Evolutionary conservation across 2,113 vertebrate species (phyloP).

Genomic region (Corydoras sp.): DNA sequence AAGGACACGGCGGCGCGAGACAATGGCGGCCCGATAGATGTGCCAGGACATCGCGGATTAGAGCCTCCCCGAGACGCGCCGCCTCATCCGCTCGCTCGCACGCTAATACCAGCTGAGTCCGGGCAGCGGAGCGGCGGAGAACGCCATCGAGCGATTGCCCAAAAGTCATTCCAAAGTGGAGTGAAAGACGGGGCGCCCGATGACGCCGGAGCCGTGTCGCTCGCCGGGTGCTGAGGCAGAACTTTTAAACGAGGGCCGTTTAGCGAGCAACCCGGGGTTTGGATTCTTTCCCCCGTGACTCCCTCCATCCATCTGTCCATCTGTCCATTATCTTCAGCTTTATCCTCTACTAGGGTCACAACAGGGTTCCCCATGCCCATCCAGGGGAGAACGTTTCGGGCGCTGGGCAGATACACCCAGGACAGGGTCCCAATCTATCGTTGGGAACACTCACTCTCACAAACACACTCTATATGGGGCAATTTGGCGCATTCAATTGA

Average conservation of each 20-base stretch:
- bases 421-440: too few relatives aligned
- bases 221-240: slow-evolving; percentile 49
- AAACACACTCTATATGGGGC: too few relatives aligned
- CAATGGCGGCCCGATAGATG: slow-evolving; percentile 47
- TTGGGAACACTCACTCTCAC: too few relatives aligned
- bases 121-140: slow-evolving; percentile 15
- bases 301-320: background rate
- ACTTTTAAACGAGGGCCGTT: slow-evolving; percentile 48
- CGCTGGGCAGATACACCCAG: too few relatives aligned
- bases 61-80: slow-evolving; percentile 29
- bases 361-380: too few relatives aligned
- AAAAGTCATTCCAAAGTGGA: slow-evolving; percentile 41
- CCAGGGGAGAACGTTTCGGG: too few relatives aligned
- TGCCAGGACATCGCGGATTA: slow-evolving; percentile 49
- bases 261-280: slow-evolving; percentile 7
- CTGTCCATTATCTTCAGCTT: too few relatives aligned
- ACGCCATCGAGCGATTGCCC: slow-evolving; percentile 43
- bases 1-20: slow-evolving; percentile 48
- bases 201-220: slow-evolving; percentile 41
- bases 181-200: slow-evolving; percentile 28
- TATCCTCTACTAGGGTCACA: too few relatives aligned
- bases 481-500: too few relatives aligned
- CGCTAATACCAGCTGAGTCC: slow-evolving; percentile 28
- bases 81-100: slow-evolving; percentile 23
- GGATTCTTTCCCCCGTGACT: slow-evolving; percentile 9